Percentiles rank a stretch among this genome's conserved stretches.
Evolutionary conservation across 2,797 vertebrate species (phyloP).

Genomic region (Muscicapa comitata): DNA sequence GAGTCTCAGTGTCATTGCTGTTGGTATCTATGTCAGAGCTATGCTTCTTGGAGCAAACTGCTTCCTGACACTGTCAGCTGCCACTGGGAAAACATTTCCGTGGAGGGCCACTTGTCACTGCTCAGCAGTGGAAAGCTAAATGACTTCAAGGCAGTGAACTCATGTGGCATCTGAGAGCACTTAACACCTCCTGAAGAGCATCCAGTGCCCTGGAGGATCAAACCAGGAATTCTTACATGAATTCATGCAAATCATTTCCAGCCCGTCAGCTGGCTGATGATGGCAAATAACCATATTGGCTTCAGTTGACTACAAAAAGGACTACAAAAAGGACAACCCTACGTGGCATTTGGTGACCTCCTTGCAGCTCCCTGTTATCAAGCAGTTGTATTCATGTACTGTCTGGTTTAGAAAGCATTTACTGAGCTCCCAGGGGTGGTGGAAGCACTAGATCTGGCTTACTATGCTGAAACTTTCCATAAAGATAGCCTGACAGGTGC

Average conservation of each 20-base stretch:
- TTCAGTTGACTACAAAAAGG: not conserved
- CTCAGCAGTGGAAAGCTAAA: not conserved
- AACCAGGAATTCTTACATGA: not conserved
- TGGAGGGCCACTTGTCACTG: not conserved
- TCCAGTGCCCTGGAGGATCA: not conserved
- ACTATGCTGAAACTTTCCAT: not conserved
- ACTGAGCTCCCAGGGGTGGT: not conserved
- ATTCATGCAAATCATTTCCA: not conserved
- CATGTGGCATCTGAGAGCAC: not conserved
- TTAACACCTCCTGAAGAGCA: slow-evolving; percentile 9
- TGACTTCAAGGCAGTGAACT: not conserved
- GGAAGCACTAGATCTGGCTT: not conserved
- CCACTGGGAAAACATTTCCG: not conserved
- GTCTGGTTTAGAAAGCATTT: not conserved
- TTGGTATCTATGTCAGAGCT: not conserved
- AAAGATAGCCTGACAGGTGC: not conserved
- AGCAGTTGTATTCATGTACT: not conserved
- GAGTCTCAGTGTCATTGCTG: not conserved
- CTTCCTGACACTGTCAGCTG: not conserved
- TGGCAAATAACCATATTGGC: not conserved
- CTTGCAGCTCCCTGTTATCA: not conserved
- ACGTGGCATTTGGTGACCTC: not conserved
- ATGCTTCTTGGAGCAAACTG: not conserved
- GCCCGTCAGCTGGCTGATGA: not conserved
- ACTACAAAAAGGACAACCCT: not conserved